Conservation (phyloP, 2,113 vertebrate genomes). For the Mixornis gularis region DNA sequence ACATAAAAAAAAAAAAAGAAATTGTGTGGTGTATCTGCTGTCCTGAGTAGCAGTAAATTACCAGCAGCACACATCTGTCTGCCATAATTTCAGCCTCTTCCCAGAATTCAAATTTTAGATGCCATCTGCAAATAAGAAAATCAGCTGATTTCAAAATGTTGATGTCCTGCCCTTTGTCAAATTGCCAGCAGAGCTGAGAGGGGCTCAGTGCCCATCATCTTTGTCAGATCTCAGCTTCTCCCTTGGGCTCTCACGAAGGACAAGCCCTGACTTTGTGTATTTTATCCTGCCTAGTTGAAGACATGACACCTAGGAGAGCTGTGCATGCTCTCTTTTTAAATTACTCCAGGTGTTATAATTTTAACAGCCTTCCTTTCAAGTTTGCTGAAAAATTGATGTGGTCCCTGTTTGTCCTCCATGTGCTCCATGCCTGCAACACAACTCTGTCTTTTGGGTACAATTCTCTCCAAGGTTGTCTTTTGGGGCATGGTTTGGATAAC, state of each 20-base stretch:
- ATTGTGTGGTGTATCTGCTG: neutral
- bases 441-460: fast-evolving
- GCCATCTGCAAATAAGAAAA: neutral
- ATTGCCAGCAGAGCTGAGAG: neutral
- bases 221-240: neutral
- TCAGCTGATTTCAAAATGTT: neutral
- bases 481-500: neutral
- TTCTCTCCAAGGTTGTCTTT: neutral
- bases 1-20: neutral
- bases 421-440: neutral
- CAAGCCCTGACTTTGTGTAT: neutral
- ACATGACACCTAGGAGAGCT: neutral
- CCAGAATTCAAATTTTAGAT: neutral
- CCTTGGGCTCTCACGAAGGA: neutral
- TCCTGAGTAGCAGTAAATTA: neutral
- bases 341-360: neutral
- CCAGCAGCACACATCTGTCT: neutral
- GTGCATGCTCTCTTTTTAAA: neutral
- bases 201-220: neutral
- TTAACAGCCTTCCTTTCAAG: neutral
- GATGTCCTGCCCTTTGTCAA: neutral
- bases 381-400: neutral
- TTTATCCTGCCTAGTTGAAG: neutral
- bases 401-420: neutral
- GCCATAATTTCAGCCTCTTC: neutral